Conservation (phyloP, 1,140 invertebrate species). For the Pseudomyrmex sp. region DNA sequence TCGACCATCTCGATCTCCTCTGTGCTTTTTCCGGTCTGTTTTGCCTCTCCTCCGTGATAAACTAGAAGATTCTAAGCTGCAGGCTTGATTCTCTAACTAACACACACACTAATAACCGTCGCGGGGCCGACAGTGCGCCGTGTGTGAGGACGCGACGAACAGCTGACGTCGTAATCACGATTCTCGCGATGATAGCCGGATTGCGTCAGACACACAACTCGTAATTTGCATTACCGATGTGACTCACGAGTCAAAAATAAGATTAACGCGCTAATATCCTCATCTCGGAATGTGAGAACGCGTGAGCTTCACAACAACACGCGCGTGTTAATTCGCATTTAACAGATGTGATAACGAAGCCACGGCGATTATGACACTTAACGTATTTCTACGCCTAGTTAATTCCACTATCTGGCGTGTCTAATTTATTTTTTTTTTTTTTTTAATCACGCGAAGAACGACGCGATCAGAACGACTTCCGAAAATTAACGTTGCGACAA, state of each 20-base stretch:
- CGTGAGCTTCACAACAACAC: background rate
- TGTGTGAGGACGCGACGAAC: constrained; percentile 34
- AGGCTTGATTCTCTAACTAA: constrained; percentile 65
- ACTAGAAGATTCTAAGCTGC: constrained; percentile 65
- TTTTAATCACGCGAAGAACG: background rate
- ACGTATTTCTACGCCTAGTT: background rate
- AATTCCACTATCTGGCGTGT: background rate
- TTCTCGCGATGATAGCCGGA: constrained; percentile 33
- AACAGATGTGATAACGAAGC: background rate
- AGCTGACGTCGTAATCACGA: constrained; percentile 58
- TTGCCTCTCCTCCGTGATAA: constrained; percentile 57
- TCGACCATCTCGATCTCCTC: constrained; percentile 57
- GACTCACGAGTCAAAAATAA: constrained; percentile 46
- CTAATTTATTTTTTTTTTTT: too few relatives aligned
- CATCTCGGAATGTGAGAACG: background rate
- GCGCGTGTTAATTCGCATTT: background rate
- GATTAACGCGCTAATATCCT: background rate
- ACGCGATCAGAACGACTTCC: too few relatives aligned
- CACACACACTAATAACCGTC: constrained; percentile 62
- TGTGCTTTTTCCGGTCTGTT: constrained; percentile 71
- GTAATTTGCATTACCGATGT: constrained; percentile 34
- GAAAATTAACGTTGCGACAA: too few relatives aligned
- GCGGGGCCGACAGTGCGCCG: background rate
- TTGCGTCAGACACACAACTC: constrained; percentile 41
- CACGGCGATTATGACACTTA: background rate